Conservation (phyloP, 2,888 invertebrate species). For the Acanthopleura granulata region DNA sequence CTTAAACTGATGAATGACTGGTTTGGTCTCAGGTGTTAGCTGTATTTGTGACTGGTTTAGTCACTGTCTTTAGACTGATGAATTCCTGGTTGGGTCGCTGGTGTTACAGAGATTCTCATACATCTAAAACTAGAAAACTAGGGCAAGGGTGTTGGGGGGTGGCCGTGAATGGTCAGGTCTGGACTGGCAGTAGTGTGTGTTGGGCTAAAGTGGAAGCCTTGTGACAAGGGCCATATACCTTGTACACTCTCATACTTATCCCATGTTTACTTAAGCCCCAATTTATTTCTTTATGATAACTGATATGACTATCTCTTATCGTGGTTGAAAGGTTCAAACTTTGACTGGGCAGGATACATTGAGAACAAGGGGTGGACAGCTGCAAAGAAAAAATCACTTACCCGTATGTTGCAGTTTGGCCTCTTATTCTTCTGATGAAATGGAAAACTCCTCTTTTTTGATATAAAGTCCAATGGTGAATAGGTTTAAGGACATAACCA, state of each 20-base stretch:
- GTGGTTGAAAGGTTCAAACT: not conserved
- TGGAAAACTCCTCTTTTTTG: no score
- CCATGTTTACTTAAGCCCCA: constrained; percentile 31
- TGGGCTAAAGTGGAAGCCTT: not conserved
- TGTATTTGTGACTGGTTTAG: no score
- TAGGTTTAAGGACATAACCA: no score
- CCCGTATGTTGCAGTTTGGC: no score
- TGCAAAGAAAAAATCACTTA: not conserved
- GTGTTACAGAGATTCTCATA: no score
- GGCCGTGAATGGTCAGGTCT: not conserved
- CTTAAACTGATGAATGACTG: no score
- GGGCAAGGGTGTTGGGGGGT: not conserved
- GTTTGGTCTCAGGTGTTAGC: no score
- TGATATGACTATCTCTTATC: constrained; percentile 31
- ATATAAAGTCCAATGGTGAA: no score
- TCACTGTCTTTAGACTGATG: no score
- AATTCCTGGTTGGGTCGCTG: no score
- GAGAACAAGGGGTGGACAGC: not conserved
- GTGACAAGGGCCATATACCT: constrained; percentile 1
- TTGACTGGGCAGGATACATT: not conserved
- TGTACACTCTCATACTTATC: constrained; percentile 1
- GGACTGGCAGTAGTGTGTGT: not conserved
- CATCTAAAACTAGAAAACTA: not conserved
- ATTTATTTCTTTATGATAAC: constrained; percentile 41
- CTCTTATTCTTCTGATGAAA: no score